Base-by-base conservation (phyloP, 2,797 vertebrate genomes). In the Ctenosaura bakeri region DNA sequence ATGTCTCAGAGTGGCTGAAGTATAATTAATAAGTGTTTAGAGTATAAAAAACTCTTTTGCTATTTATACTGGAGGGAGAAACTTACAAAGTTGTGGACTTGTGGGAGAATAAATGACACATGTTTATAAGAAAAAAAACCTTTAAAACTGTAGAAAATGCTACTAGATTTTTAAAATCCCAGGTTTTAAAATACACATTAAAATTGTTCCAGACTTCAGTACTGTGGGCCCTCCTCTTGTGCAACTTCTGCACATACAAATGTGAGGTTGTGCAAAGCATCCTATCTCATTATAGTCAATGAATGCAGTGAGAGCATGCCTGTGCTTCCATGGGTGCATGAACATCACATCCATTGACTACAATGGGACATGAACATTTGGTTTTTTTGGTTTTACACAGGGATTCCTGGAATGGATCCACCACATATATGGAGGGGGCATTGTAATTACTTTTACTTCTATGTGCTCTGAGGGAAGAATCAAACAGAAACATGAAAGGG, bases 381-480 rank as follows among this genome's bases (percentile, higher is more conserved):
- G 42, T 3, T 46, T 46, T 46, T 46, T 46, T 46, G 2, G 42
- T 46, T 46, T 46, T 46, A 4, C 42, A 46, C 42, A 46, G 42
- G 42, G 42, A 46, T 46, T 46, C 42, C 42, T 46, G 42, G 42
- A 46, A 46, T 46, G 42, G 42, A 46, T 46, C 42, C 42, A 46
- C 42, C 42, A 46, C 42, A 46, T 46, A 46, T 46, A 46, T 46
- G 42, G 42, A 46, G 42, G 42, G 3, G 42, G 42, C 42, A 46
- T 4, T 46, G 42, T 46, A 46, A 46, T 38, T 50, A 3, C 29
- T 92, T 52, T 83, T 86, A 88, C 81, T 90, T 92, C 64, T 85
- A 90, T 85, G 71, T 79, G 77, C 88, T 91, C 88, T 0, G 2
- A 87, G 93, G 85, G 86, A 69, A 89, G 93, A 93, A 90, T 81